Evolutionary conservation across 2,797 vertebrate species (phyloP).

Genomic region (Artibeus jamaicensis): DNA sequence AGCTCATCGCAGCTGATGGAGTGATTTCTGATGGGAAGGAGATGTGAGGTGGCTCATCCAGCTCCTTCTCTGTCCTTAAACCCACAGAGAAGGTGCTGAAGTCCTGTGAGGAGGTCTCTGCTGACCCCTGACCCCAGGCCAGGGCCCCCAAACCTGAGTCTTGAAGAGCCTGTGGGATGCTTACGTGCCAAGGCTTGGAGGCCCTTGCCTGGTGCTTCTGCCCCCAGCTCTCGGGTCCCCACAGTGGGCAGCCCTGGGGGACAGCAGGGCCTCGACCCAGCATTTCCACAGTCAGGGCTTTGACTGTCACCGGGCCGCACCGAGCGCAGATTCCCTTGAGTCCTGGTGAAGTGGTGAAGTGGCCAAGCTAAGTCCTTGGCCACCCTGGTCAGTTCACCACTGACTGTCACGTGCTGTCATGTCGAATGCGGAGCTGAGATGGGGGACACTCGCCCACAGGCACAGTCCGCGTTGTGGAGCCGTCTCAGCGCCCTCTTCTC

Average conservation of each 20-base stretch:
- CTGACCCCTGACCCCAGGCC: neutral
- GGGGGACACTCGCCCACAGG: neutral
- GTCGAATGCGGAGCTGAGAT: neutral
- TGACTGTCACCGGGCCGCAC: neutral
- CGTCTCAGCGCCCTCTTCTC: fast-evolving
- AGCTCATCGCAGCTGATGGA: fast-evolving
- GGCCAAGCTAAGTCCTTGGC: too few relatives aligned
- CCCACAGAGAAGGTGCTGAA: neutral
- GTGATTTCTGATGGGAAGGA: neutral
- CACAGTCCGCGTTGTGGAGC: fast-evolving
- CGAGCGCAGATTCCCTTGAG: neutral
- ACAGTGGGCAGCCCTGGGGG: neutral
- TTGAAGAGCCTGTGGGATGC: neutral
- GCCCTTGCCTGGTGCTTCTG: neutral
- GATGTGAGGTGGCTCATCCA: neutral
- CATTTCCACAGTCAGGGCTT: neutral
- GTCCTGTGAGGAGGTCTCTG: too few relatives aligned
- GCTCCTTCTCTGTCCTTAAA: neutral
- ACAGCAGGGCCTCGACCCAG: too few relatives aligned
- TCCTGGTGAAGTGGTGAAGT: too few relatives aligned
- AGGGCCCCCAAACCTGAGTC: neutral
- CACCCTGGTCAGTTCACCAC: neutral
- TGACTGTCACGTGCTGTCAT: neutral
- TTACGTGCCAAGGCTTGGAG: fast-evolving
- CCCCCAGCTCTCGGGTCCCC: neutral